Percentiles rank a stretch among this genome's conserved stretches.
phyloP scores from a whole-genome alignment of 2,888 invertebrate species.

The Chloroclystis v-ata region DNA sequence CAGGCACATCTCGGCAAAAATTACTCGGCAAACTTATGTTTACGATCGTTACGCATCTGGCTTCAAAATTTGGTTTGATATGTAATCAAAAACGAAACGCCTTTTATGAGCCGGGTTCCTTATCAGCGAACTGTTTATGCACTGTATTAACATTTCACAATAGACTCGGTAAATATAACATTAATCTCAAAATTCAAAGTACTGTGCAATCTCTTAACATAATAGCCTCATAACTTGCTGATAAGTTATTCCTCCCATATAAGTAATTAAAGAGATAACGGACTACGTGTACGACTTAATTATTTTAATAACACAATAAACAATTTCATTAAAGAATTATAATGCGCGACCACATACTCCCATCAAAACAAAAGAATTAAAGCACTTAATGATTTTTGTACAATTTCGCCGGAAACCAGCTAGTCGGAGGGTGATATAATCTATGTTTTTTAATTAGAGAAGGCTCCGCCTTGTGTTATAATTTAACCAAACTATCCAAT shows the following conservation, averaged over 20 bases:
- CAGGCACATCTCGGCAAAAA: too few species aligned
- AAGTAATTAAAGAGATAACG: conserved; percentile 17
- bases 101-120: too few species aligned
- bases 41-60: too few species aligned
- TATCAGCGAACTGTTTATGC: too few species aligned
- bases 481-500: conserved; percentile 73
- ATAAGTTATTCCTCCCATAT: conserved; percentile 6
- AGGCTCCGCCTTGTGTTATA: conserved; percentile 31
- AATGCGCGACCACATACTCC: conserved; percentile 26
- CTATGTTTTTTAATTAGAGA: conserved; percentile 32
- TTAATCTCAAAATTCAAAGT: neutral
- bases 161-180: neutral
- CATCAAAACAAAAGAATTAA: conserved; percentile 31
- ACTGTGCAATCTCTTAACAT: neutral
- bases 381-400: conserved; percentile 33
- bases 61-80: too few species aligned
- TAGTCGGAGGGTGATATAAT: conserved; percentile 25
- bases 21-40: too few species aligned
- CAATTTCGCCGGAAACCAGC: conserved; percentile 30
- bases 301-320: conserved; percentile 15
- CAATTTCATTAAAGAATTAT: conserved; percentile 23
- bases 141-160: neutral
- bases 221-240: conserved; percentile 9
- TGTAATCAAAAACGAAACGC: too few species aligned
- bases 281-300: conserved; percentile 14